phyloP scores from a whole-genome alignment of 2,888 invertebrate species.

The Sicus ferrugineus region DNA sequence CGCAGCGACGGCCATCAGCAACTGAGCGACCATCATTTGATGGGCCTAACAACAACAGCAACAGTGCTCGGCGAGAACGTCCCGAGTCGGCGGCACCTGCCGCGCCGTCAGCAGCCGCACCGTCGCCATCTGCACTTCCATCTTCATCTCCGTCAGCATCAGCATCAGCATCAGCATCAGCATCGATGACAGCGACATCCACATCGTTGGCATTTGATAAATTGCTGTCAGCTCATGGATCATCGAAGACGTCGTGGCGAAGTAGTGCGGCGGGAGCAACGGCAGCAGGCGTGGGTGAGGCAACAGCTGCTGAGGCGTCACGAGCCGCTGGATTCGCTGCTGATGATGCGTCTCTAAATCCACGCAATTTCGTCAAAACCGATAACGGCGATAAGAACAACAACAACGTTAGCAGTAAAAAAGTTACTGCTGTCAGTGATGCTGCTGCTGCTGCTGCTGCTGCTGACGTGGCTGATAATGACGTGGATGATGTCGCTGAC shows the following conservation, averaged over 20 bases:
- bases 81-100: not conserved
- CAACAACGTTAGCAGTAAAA: not conserved
- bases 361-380: slow-evolving; percentile 42
- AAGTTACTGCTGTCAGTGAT: slow-evolving; percentile 19
- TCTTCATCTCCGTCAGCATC: not conserved
- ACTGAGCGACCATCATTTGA: slow-evolving; percentile 9
- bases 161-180: slow-evolving; percentile 25
- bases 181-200: slow-evolving; percentile 28
- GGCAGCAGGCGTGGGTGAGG: slow-evolving; percentile 4
- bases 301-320: slow-evolving; percentile 5
- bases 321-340: not conserved
- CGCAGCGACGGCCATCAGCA: too few relatives aligned
- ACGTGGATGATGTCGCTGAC: slow-evolving; percentile 13
- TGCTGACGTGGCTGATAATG: slow-evolving; percentile 16
- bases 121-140: not conserved
- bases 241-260: slow-evolving; percentile 29
- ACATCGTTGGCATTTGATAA: slow-evolving; percentile 53
- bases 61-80: not conserved
- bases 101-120: not conserved
- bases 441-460: slow-evolving; percentile 14
- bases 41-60: slow-evolving; percentile 9
- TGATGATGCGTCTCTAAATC: slow-evolving; percentile 47
- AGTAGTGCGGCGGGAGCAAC: not conserved
- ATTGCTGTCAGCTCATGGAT: slow-evolving; percentile 46
- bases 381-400: slow-evolving; percentile 18